These are phyloP conservation scores for Zosterops japonicus DNA, from an alignment of 2,113 vertebrate species.

Conservation along the genomic window DNA sequence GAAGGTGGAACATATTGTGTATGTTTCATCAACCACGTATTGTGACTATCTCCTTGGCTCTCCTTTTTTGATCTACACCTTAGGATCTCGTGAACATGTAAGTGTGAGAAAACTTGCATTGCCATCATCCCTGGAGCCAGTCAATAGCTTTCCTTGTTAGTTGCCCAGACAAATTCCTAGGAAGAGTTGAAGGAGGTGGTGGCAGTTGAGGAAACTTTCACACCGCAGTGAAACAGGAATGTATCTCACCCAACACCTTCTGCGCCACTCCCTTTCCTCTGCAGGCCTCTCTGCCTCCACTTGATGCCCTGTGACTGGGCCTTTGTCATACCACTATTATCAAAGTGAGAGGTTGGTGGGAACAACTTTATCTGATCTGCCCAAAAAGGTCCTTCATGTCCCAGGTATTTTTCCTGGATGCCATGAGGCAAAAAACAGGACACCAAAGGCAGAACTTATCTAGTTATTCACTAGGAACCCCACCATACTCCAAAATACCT, in stretches of 20 bases:
- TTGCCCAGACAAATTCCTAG: not conserved
- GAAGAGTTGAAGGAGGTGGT: not conserved
- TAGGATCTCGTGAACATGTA: not conserved
- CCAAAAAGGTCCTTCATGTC: not conserved
- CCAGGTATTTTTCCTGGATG: not conserved
- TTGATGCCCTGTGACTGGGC: not conserved
- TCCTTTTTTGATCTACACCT: not conserved
- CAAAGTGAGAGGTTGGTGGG: not conserved
- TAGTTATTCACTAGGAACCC: not conserved
- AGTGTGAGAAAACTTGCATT: not conserved
- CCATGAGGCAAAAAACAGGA: not conserved
- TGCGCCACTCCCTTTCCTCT: not conserved
- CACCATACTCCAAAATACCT: not conserved
- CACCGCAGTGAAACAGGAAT: not conserved
- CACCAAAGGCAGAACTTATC: accelerated
- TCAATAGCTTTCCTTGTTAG: not conserved
- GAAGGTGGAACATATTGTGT: not conserved
- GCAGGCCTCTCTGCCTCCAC: not conserved
- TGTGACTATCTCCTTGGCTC: not conserved
- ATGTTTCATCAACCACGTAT: not conserved
- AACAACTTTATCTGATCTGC: not conserved
- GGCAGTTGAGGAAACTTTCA: not conserved
- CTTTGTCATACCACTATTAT: not conserved
- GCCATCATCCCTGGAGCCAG: not conserved
- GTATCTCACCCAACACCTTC: not conserved